A percentile compares a stretch with the other conserved stretches of the same genome.
These are phyloP conservation scores for Apamea anceps DNA, from an alignment of 2,888 invertebrate genomes.

Conservation along the genomic window DNA sequence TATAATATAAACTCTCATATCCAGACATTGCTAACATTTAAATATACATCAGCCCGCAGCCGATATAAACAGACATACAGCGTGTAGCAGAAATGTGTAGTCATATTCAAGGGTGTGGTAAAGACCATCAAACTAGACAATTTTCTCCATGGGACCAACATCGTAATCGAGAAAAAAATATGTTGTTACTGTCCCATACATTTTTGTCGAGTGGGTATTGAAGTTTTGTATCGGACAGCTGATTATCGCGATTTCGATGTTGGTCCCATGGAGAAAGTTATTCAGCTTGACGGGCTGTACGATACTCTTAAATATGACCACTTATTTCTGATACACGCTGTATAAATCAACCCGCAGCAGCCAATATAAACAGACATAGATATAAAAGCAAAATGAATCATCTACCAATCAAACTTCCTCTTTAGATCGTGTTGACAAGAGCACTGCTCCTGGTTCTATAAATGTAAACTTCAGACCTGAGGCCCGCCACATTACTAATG, in stretches of 20 bases:
- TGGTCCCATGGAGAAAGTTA: background rate
- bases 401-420: background rate
- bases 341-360: background rate
- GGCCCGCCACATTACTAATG: conserved; percentile 12
- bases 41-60: background rate
- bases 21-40: background rate
- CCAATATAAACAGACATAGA: background rate
- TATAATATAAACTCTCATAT: conserved; percentile 10
- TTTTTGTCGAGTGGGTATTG: background rate
- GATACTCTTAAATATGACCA: background rate
- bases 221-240: background rate
- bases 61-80: background rate
- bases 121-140: no score
- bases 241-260: background rate
- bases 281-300: background rate
- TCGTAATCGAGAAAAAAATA: no score
- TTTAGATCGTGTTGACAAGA: conserved; percentile 18
- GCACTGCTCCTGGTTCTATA: conserved; percentile 37
- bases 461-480: conserved; percentile 12
- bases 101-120: no score
- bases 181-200: background rate
- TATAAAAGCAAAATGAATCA: background rate
- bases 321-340: background rate
- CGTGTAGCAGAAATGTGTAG: no score
- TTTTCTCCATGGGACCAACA: background rate